phyloP scores from a whole-genome alignment of 1,140 invertebrate species.

The Dreissena rostriformis region DNA sequence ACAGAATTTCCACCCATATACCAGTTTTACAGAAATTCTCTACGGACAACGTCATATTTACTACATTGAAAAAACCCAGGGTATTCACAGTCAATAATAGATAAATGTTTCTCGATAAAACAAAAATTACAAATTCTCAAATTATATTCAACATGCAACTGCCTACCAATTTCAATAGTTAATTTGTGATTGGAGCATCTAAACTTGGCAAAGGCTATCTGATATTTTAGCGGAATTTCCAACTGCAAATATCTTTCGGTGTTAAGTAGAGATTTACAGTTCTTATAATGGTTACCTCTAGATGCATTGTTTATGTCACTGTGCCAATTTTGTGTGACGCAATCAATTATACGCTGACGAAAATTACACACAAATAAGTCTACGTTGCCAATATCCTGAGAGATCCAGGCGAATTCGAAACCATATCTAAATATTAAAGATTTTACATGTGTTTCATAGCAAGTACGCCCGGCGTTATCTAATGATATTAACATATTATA shows the following conservation, averaged over 20 bases:
- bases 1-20: no score
- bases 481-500: slow-evolving; percentile 33
- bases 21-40: no score
- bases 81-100: no score
- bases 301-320: slow-evolving; percentile 1
- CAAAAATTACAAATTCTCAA: no score
- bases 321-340: slow-evolving; percentile 1
- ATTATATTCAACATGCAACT: no score
- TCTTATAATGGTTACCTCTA: slow-evolving; percentile 23
- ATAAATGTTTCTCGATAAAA: no score
- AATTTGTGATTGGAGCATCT: slow-evolving; percentile 27
- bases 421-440: slow-evolving; percentile 10
- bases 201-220: slow-evolving; percentile 17
- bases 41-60: no score
- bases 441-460: slow-evolving; percentile 21
- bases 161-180: slow-evolving; percentile 2
- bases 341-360: slow-evolving; percentile 1
- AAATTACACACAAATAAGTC: slow-evolving; percentile 2
- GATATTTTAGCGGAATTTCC: not conserved
- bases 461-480: slow-evolving; percentile 11
- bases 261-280: slow-evolving; percentile 20
- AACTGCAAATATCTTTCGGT: not conserved
- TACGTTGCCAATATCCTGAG: not conserved
- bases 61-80: no score
- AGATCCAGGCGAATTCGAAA: slow-evolving; percentile 26